Evolutionary conservation across 2,888 invertebrate genomes (phyloP), one percentile per base, ranked within the genome.

Genomic region (Mesorhabditis sp.): DNA sequence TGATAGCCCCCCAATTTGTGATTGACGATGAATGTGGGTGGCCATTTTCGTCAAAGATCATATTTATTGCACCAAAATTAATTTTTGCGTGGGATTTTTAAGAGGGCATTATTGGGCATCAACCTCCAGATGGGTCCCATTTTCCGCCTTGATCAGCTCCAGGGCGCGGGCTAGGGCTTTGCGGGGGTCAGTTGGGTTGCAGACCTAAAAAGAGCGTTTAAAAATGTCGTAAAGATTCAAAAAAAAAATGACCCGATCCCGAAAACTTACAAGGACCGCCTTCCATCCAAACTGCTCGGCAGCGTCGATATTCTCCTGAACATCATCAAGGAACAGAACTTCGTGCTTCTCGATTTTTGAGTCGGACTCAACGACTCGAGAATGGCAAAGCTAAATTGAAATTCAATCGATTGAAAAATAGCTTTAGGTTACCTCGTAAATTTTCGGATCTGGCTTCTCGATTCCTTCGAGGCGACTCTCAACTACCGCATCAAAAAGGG

Each of bases 261-360:
- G 7, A 13, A 50, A 50, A 50, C 7, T 68, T 13, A 78, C 78
- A 5, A 71, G 70, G n/a, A 80, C 74, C 10, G 78, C 72, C 62
- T 72, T 67, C 77, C 80, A 77, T 63, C 81, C 81, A 5, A 79
- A 68, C 65, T 69, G 68, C 65, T 73, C 68, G 2, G 81, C 81
- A 4, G 80, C 76, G 28, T 80, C 80, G 43, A 73, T 68, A 71
- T 81, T 78, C 70, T 74, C 75, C 65, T 65, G 66, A 7, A 77
- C 70, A 69, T 78, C 78, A 67, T 81, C 81, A 28, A 81, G 68
- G 70, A 81, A 81, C 10, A 81, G 69, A 50, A 80, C 74, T 67
- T 81, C 78, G 42, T 74, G 65, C n/a, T n/a, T 50, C 2, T 50
- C 58, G 58, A 50, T 50, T 50, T 50, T n/a, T 13, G 58, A n/a